These are phyloP conservation scores for Pseudoatta argentina DNA, from an alignment of 1,140 invertebrate genomes.

Conservation along the genomic window DNA sequence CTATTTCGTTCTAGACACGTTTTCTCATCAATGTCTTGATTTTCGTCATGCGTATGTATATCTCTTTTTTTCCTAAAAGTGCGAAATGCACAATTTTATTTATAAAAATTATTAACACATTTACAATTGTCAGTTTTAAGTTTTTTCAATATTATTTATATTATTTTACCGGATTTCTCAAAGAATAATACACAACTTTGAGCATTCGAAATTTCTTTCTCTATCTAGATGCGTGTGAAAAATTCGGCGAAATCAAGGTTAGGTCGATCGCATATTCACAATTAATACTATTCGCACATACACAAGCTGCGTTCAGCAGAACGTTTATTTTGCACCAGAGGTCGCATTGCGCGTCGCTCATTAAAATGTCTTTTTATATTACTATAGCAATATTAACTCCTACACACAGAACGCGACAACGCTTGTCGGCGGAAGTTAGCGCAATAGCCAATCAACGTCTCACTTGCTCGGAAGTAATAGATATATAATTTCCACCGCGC, in stretches of 20 bases:
- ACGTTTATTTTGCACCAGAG: too few relatives aligned
- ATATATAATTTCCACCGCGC: too few relatives aligned
- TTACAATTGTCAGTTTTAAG: neutral
- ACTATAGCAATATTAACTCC: too few relatives aligned
- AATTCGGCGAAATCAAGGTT: neutral
- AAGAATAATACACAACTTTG: neutral
- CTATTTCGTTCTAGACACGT: neutral
- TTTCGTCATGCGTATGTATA: neutral
- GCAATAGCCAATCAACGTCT: too few relatives aligned
- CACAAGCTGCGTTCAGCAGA: too few relatives aligned
- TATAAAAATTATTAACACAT: neutral
- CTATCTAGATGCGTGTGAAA: neutral
- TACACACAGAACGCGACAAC: too few relatives aligned
- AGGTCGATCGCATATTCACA: neutral
- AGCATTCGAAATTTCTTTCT: neutral
- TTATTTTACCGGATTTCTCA: neutral
- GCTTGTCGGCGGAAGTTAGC: too few relatives aligned
- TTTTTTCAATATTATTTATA: neutral
- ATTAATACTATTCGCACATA: too few relatives aligned
- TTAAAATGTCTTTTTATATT: too few relatives aligned
- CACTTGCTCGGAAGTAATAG: too few relatives aligned
- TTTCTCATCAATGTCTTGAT: neutral
- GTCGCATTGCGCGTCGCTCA: too few relatives aligned
- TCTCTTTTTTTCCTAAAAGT: neutral
- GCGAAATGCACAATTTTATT: neutral